phyloP scores from a whole-genome alignment of 2,888 invertebrate species.

The Hirtodrosophila confusa region DNA sequence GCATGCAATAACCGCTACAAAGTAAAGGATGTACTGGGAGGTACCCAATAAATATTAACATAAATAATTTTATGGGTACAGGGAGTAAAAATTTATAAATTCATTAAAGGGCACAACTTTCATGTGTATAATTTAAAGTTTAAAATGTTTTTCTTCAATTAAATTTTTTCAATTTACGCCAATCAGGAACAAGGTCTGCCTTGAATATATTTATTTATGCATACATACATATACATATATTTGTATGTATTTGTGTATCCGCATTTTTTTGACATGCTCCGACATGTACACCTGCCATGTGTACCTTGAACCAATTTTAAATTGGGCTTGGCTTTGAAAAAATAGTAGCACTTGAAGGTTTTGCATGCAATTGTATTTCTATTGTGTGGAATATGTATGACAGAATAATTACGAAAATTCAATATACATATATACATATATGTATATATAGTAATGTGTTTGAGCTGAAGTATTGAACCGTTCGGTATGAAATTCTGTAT shows the following conservation, averaged over 20 bases:
- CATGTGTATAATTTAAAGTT: no score
- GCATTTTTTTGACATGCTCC: constrained; percentile 8
- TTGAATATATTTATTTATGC: neutral
- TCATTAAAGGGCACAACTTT: neutral
- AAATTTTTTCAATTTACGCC: constrained; percentile 13
- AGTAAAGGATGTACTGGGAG: neutral
- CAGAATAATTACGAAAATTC: no score
- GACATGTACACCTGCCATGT: constrained; percentile 18
- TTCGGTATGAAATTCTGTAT: no score
- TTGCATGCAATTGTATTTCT: neutral
- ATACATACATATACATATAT: neutral
- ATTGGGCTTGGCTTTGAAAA: constrained; percentile 27
- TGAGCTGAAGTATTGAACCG: no score
- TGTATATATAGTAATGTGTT: no score
- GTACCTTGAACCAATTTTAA: constrained; percentile 41
- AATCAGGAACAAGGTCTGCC: constrained; percentile 23
- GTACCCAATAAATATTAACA: no score
- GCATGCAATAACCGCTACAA: neutral
- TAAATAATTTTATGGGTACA: no score
- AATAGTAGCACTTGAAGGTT: constrained; percentile 25
- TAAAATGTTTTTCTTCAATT: neutral
- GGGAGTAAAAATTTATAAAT: no score
- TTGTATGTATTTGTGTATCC: neutral
- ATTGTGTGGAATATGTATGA: no score
- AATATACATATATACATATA: neutral